Conservation (phyloP, 2,888 invertebrate genomes). For the Cheilosia scutellata region DNA sequence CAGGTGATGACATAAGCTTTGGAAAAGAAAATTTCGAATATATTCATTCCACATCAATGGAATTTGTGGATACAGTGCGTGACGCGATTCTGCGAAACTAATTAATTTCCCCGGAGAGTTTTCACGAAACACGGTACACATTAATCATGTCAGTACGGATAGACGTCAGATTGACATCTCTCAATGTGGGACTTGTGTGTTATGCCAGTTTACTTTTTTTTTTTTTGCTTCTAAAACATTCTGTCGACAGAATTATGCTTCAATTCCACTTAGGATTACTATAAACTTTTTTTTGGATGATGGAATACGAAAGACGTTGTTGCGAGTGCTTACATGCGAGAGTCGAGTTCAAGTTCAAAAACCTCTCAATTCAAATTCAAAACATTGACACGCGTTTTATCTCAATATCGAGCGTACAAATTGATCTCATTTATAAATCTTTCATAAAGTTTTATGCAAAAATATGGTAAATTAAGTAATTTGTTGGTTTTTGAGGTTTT, state of each 20-base stretch:
- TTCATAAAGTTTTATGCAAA: conserved; percentile 41
- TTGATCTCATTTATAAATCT: conserved; percentile 61
- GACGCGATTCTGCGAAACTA: conserved; percentile 9
- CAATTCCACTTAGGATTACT: conserved; percentile 59
- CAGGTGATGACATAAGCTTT: conserved; percentile 54
- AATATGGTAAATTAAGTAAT: conserved; percentile 45
- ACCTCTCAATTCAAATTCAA: conserved; percentile 58
- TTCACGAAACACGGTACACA: conserved; percentile 3
- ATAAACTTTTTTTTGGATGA: neutral
- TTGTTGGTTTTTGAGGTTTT: conserved; percentile 1
- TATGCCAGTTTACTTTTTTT: neutral
- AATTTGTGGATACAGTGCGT: conserved; percentile 12
- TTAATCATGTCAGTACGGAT: conserved; percentile 49
- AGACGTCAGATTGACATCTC: conserved; percentile 55
- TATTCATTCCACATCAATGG: conserved; percentile 16
- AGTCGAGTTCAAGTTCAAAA: conserved; percentile 74
- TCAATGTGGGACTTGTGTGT: conserved; percentile 34
- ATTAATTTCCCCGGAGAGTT: conserved; percentile 26
- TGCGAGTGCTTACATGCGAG: conserved; percentile 19
- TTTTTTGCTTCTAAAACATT: conserved; percentile 56
- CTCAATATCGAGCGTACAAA: conserved; percentile 44
- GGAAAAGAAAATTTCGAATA: conserved; percentile 16
- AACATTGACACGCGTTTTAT: conserved; percentile 66
- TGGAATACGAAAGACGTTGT: conserved; percentile 35
- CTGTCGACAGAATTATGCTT: conserved; percentile 72